These are phyloP conservation scores for Coenobita brevimanus DNA, from an alignment of 1,140 invertebrate genomes.

Conservation along the genomic window DNA sequence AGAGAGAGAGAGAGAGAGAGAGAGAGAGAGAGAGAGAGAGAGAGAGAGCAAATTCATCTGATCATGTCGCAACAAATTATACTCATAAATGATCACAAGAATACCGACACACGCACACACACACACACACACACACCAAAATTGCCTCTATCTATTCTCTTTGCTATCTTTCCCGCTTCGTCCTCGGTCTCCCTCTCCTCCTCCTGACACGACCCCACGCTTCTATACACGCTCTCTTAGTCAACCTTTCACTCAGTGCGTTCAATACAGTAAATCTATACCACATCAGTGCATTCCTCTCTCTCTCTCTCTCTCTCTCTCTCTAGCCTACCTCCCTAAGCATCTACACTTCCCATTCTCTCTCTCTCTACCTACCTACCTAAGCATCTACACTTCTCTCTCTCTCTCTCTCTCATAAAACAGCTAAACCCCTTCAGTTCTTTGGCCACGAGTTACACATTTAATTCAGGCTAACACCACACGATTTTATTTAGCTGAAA, in stretches of 20 bases:
- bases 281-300: no score
- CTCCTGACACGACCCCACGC: neutral
- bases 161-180: neutral
- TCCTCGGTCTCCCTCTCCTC: neutral
- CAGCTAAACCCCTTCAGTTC: neutral
- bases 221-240: neutral
- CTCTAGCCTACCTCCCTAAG: neutral
- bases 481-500: no score
- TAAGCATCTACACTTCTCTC: neutral
- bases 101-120: no score
- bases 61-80: no score
- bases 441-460: neutral
- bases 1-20: no score
- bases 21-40: no score
- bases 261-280: no score
- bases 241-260: neutral
- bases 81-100: no score
- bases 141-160: neutral
- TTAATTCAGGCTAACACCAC: no score
- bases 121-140: no score
- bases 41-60: no score
- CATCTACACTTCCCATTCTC: no score
- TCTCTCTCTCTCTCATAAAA: neutral
- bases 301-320: neutral
- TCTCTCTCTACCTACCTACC: constrained; percentile 1